phyloP scores from a whole-genome alignment of 2,113 vertebrate species.

The Salvelinus alpinus region DNA sequence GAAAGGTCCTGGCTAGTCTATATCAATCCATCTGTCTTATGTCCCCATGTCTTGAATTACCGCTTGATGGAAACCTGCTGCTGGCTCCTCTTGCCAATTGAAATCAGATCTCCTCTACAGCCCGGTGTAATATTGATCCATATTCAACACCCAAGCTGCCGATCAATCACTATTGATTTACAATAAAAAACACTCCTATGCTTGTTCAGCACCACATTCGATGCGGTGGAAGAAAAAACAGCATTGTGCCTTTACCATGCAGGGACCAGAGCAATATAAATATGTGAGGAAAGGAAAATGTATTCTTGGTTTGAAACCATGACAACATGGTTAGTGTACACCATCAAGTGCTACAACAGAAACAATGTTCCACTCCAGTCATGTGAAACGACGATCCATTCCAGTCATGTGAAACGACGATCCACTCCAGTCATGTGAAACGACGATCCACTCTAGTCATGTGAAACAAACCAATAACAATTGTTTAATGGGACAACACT shows the following conservation, averaged over 20 bases:
- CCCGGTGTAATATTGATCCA: conserved; percentile 87
- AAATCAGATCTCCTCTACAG: conserved; percentile 92
- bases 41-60: conserved; percentile 90
- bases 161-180: conserved; percentile 99
- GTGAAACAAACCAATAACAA: conserved; percentile 69
- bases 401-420: conserved; percentile 54
- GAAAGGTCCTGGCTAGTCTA: conserved; percentile 79
- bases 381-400: conserved; percentile 59
- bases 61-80: conserved; percentile 90
- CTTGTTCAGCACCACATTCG: conserved; percentile 79
- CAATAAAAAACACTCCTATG: conserved; percentile 91
- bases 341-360: conserved; percentile 23
- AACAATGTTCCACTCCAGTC: conserved; percentile 39
- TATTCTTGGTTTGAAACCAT: neutral
- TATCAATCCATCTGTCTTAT: conserved; percentile 85
- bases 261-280: conserved; percentile 60
- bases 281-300: conserved; percentile 31
- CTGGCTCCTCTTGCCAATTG: conserved; percentile 82
- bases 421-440: conserved; percentile 54
- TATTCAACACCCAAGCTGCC: conserved; percentile 93
- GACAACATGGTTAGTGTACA: too few species aligned
- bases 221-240: conserved; percentile 64
- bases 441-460: conserved; percentile 46
- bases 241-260: conserved; percentile 54
- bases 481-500: conserved; percentile 65